Base-by-base conservation (phyloP, 1,140 invertebrate species). In the Drosophila kepulauana region DNA sequence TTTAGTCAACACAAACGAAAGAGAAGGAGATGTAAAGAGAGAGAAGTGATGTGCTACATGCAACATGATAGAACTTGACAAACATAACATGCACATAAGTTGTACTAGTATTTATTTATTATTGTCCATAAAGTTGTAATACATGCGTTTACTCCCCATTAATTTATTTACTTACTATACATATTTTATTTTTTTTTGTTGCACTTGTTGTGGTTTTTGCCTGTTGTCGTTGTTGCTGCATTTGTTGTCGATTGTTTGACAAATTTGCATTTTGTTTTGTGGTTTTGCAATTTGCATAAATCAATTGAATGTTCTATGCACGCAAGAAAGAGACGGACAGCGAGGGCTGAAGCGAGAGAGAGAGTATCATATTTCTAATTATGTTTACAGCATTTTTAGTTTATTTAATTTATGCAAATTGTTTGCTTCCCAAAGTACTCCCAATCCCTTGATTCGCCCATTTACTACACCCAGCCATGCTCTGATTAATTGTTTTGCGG, bases 371-470 rank as follows among this genome's bases (percentile, higher is more conserved):
- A 79, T 89, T 89, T 89, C 85, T 89, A 89, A 89, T 89, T 89
- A 89, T 89, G 85, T 89, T 75, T 75, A 77, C 79, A 75, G 71
- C 65, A 66, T 78, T 87, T 86, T 84, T 70, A 87, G 74, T 78
- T 88, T 78, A 74, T 73, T 62, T 88, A 88, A 84, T 88, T 88
- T 88, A 88, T 87, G 80, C 57, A 88, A 87, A 88, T 82, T 87
- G 74, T 64, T 66, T 64, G 51, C 73, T 57, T 68, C 54, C 16
- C 49, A 58, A 70, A 33, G 30, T 33, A 33, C 30, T 33, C 7
- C 8, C 35, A 51, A 49, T 51, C n/a, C 20, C 6, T 20, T 5
- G 5, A 5, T 46, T n/a, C 28, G 16, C n/a, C 64, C 11, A 33
- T 49, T 45, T 4, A 2, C 43, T 59, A n/a, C 8, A 2, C 28